A percentile compares a stretch with the other conserved stretches of the same genome.
Conservation (phyloP, 2,113 vertebrate species). For the Lophotis ruficrista region DNA sequence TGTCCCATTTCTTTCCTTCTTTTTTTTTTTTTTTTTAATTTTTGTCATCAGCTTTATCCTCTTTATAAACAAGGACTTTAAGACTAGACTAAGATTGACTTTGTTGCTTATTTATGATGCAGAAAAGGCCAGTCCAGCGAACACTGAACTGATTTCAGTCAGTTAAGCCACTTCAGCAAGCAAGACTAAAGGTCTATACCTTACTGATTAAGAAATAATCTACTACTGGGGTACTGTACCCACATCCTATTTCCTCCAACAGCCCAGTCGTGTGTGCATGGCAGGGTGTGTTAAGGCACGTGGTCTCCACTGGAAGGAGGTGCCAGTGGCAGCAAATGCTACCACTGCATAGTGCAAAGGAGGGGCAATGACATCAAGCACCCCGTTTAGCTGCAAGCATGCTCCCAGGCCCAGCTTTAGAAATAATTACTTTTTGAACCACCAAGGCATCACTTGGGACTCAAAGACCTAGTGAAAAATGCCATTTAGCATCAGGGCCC, state of each 20-base stretch:
- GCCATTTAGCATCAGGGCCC: not conserved
- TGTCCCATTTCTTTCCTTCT: not conserved
- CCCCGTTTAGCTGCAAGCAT: accelerated
- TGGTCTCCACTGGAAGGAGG: not conserved
- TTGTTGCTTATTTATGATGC: not conserved
- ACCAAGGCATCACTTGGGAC: not conserved
- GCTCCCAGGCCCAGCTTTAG: not conserved
- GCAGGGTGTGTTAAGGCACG: not conserved
- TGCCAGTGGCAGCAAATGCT: not conserved
- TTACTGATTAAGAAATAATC: not conserved
- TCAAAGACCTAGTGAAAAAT: not conserved
- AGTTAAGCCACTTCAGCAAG: not conserved
- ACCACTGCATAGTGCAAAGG: not conserved
- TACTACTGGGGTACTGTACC: not conserved
- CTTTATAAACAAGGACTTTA: not conserved
- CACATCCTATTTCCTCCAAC: not conserved
- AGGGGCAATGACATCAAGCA: not conserved
- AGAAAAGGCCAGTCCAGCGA: not conserved
- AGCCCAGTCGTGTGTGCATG: not conserved
- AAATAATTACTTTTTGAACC: not conserved
- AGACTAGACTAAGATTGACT: not conserved
- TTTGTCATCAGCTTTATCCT: not conserved
- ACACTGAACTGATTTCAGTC: not conserved
- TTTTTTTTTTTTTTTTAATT: not conserved
- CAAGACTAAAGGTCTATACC: not conserved